These are phyloP conservation scores for Aldrovandia affinis DNA, from an alignment of 2,797 vertebrate species.

Conservation along the genomic window DNA sequence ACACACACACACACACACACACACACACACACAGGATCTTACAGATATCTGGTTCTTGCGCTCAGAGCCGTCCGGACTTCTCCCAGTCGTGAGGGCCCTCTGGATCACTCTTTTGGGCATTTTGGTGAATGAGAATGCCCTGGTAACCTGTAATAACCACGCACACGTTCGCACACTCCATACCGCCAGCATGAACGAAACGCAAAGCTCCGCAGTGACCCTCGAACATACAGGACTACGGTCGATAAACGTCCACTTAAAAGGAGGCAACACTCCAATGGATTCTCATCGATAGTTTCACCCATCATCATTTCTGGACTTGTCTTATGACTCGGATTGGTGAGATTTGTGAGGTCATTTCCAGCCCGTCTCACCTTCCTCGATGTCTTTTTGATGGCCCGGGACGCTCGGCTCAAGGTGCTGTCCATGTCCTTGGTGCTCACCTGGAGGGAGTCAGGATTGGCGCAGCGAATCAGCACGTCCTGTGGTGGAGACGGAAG, in stretches of 20 bases:
- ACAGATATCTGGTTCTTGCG: conserved; percentile 78
- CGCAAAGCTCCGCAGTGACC: background rate
- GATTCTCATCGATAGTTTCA: background rate
- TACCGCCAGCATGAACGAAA: background rate
- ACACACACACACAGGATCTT: conserved; percentile 55
- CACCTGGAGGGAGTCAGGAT: conserved; percentile 92
- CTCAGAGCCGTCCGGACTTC: conserved; percentile 78
- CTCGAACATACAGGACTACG: too few relatives aligned
- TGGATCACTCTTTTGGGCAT: conserved; percentile 92
- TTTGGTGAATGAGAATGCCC: conserved; percentile 96
- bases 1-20: background rate
- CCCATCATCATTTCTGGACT: conserved; percentile 21
- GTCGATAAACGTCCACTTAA: conserved; percentile 13
- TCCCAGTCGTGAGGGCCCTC: conserved; percentile 84
- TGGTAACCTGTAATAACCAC: conserved; percentile 79
- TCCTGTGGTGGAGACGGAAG: conserved; percentile 72
- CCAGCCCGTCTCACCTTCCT: conserved; percentile 83
- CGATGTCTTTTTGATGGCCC: conserved; percentile 97
- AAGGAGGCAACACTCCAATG: background rate
- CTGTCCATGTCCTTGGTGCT: conserved; percentile 98
- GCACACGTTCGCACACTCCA: background rate
- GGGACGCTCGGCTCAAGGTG: conserved; percentile 93
- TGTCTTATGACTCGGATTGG: background rate
- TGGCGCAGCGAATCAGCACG: conserved; percentile 88
- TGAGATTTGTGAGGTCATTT: background rate